Conservation (phyloP, 2,888 invertebrate genomes). For the Drosophila kambysellisi region DNA sequence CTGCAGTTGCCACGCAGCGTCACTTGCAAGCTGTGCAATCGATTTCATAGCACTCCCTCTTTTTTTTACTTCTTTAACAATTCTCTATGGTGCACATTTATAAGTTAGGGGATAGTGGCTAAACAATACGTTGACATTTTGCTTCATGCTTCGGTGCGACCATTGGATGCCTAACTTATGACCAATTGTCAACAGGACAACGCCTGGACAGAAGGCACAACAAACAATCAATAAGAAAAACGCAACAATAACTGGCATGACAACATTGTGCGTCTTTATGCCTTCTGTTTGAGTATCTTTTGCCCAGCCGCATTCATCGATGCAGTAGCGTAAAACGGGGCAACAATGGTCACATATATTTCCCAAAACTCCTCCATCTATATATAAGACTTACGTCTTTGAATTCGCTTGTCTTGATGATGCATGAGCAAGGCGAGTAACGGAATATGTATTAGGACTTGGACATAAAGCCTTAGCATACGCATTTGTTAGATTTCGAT, state of each 20-base stretch:
- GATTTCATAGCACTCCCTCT: constrained; percentile 53
- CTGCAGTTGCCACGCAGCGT: constrained; percentile 24
- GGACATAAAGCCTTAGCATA: constrained; percentile 7
- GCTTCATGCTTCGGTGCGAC: constrained; percentile 57
- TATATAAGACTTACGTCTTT: constrained; percentile 26
- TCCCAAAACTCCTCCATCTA: constrained; percentile 64
- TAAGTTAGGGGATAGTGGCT: constrained; percentile 46
- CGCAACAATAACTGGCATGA: constrained; percentile 51
- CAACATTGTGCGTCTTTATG: constrained; percentile 67
- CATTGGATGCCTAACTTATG: constrained; percentile 61
- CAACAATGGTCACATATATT: constrained; percentile 75
- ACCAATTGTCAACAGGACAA: constrained; percentile 69
- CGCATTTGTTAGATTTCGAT: constrained; percentile 10
- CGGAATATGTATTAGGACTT: constrained; percentile 45
- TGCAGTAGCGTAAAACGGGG: constrained; percentile 61
- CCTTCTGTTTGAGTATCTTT: constrained; percentile 47
- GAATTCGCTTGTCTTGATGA: constrained; percentile 44
- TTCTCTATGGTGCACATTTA: constrained; percentile 43
- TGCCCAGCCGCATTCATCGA: constrained; percentile 10
- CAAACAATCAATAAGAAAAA: constrained; percentile 71
- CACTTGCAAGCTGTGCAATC: constrained; percentile 46
- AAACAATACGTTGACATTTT: constrained; percentile 71
- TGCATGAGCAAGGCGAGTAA: constrained; percentile 62
- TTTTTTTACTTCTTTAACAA: constrained; percentile 21
- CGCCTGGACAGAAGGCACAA: constrained; percentile 64